phyloP scores from a whole-genome alignment of 2,888 invertebrate genomes.

The Drosophila engyochracea region DNA sequence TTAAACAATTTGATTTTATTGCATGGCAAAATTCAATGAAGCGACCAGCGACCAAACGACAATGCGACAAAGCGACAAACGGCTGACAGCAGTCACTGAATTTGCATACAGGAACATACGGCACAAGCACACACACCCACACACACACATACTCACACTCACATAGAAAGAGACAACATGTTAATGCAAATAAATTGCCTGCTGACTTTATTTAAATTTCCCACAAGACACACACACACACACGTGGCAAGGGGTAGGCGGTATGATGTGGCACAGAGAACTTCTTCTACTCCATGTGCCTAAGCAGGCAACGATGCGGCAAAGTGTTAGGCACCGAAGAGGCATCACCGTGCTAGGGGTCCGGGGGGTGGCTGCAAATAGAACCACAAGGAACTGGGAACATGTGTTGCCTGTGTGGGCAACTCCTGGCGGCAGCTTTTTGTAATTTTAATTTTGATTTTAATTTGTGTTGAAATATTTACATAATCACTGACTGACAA shows the following conservation, averaged over 20 bases:
- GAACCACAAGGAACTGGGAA: slow-evolving; percentile 52
- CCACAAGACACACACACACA: slow-evolving; percentile 73
- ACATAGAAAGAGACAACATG: slow-evolving; percentile 63
- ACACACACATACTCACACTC: slow-evolving; percentile 11
- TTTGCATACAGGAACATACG: slow-evolving; percentile 73
- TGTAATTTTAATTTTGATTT: slow-evolving; percentile 83
- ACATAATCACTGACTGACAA: slow-evolving; percentile 84
- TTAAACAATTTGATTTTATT: slow-evolving; percentile 78
- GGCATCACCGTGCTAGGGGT: not conserved
- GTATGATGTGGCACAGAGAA: slow-evolving; percentile 14
- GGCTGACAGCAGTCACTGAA: slow-evolving; percentile 77
- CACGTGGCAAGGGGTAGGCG: slow-evolving; percentile 37
- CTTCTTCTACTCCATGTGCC: slow-evolving; percentile 33
- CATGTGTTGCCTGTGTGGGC: slow-evolving; percentile 63
- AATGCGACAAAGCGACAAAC: slow-evolving; percentile 48
- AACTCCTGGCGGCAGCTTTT: slow-evolving; percentile 68
- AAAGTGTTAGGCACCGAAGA: slow-evolving; percentile 59
- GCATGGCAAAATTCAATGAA: slow-evolving; percentile 78
- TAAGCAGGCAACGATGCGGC: slow-evolving; percentile 59
- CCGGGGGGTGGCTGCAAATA: not conserved
- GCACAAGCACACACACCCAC: slow-evolving; percentile 27
- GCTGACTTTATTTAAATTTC: slow-evolving; percentile 81
- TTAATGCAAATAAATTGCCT: slow-evolving; percentile 82
- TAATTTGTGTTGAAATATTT: slow-evolving; percentile 84
- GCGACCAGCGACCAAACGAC: slow-evolving; percentile 69